Conservation (phyloP, 64 coral and sea anemone species). For the Acropora tenuis region DNA sequence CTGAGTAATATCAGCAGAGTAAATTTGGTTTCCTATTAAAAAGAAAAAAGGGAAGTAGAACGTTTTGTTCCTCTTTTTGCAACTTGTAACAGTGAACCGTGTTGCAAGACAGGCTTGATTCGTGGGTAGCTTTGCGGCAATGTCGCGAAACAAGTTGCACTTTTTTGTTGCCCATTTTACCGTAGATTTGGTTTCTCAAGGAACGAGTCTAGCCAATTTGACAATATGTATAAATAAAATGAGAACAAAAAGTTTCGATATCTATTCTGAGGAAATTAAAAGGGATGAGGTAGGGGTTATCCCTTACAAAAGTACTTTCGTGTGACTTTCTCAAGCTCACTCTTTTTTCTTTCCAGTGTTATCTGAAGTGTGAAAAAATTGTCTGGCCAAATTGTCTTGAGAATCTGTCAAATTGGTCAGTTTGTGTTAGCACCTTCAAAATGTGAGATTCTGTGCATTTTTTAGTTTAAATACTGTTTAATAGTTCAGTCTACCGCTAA, state of each 20-base stretch:
- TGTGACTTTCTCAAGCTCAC: not conserved
- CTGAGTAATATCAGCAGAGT: not conserved
- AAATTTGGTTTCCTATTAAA: conserved; percentile 1
- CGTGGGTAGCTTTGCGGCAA: not conserved
- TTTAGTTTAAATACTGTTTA: not conserved
- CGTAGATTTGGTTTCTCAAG: not conserved
- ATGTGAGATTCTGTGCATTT: conserved; percentile 1
- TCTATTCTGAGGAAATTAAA: not conserved
- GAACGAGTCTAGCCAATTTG: conserved; percentile 1
- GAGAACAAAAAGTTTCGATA: not conserved
- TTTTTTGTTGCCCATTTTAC: conserved; percentile 9
- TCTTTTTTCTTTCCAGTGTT: not conserved
- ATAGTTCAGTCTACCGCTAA: not conserved
- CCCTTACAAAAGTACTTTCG: not conserved
- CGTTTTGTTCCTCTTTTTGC: not conserved
- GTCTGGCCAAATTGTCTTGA: not conserved
- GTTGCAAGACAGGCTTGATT: no score
- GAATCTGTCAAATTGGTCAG: not conserved
- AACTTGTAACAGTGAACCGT: not conserved
- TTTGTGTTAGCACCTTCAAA: conserved; percentile 3
- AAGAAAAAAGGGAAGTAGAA: not conserved
- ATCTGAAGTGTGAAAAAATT: not conserved
- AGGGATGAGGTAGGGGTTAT: not conserved
- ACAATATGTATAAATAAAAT: conserved; percentile 10
- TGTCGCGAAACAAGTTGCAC: not conserved